Percentiles rank a stretch among this genome's conserved stretches.
These are phyloP conservation scores for Neodon shergylaensis DNA, from an alignment of 2,113 vertebrate genomes.

Conservation along the genomic window DNA sequence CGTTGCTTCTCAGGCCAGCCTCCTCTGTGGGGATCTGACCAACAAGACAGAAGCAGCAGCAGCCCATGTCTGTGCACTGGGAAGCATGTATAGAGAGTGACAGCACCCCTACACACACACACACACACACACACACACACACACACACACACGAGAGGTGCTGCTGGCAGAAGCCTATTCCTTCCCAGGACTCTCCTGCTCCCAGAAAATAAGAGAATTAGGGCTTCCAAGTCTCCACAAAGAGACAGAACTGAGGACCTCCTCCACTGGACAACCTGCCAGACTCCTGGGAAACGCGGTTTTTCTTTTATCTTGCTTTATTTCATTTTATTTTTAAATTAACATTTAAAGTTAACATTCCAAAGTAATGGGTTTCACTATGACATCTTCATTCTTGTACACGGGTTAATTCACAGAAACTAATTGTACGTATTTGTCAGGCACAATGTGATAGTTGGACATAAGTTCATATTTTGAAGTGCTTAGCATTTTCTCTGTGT, in stretches of 20 bases:
- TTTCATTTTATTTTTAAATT: background rate
- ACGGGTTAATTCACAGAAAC: background rate
- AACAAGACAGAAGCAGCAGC: accelerated
- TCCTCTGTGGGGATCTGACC: background rate
- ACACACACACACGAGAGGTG: background rate
- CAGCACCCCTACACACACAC: background rate
- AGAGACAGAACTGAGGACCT: background rate
- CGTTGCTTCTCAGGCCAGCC: background rate
- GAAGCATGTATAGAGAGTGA: conserved; percentile 14
- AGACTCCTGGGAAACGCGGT: background rate
- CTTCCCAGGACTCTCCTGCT: background rate
- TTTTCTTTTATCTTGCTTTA: background rate
- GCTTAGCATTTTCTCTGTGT: background rate
- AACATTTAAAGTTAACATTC: background rate
- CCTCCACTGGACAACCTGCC: conserved; percentile 11
- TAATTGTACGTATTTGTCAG: background rate
- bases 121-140: too few species aligned
- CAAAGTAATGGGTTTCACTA: background rate
- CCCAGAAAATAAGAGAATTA: background rate
- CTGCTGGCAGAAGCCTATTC: background rate
- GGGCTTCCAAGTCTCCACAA: background rate
- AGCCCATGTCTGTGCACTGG: background rate
- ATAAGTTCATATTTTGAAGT: background rate
- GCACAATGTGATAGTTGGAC: background rate
- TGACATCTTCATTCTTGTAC: background rate